Evolutionary conservation across 1,140 invertebrate species (phyloP), one percentile per base, ranked within the genome.

Genomic region (Oppia nitens): DNA sequence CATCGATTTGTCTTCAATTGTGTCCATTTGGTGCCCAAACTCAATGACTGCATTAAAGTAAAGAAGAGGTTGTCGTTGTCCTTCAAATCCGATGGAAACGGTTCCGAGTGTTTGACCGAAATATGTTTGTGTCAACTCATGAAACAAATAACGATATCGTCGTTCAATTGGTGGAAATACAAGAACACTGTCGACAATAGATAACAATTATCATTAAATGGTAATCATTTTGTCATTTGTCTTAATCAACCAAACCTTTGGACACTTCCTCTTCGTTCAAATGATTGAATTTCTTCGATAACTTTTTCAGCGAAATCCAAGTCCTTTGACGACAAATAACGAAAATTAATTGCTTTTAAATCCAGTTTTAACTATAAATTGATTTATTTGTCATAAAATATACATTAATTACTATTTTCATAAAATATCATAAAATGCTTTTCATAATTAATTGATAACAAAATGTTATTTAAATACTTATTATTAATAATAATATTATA

Each of bases 61-160:
- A 17, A 57, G 1, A 17, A 52, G 14, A 24, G 26, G 32, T 21
- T 47, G 2, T 28, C 56, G 45, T 9, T 52, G 9, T 12, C 27
- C 27, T 17, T 57, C 47, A 17, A 2, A 2, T 2, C 56, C 56
- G 21, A 57, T 52, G 6, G 56, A 57, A 2, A 57, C 20, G 20
- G 56, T 57, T 1, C 45, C 20, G 23, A 57, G 29, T 32, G 14
- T 20, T 20, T 57, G 47, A 24, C 24, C 29, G 21, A 3, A 57
- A 3, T 48, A 23, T 52, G 48, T 45, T 3, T 17, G 21, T 2
- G 48, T 47, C 17, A 23, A 2, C 32, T 57, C 56, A 52, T 57
- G 56, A 29, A 57, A 11, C 1, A 57, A 26, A 52, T 28, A 57
- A 40, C 56, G 56, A 57, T 28, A 50, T 57, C 48, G 48, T 24